A percentile compares a stretch with the other conserved stretches of the same genome.
These are phyloP conservation scores for Lonchura striata DNA, from an alignment of 2,113 vertebrate species.

Conservation along the genomic window DNA sequence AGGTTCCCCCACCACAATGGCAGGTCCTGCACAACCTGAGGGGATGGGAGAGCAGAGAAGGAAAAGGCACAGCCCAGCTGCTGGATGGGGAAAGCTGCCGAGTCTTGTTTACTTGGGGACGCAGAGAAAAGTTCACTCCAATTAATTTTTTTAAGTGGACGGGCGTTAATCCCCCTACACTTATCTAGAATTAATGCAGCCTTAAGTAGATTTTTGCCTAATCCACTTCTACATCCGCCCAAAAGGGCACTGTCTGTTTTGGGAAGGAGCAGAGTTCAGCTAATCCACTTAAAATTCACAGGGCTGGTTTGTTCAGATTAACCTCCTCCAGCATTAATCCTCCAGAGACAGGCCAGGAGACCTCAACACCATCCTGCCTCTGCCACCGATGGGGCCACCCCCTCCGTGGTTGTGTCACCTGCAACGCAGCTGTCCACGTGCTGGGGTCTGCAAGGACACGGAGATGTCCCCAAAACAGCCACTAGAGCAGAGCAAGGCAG, in stretches of 20 bases:
- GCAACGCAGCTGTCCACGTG: accelerated
- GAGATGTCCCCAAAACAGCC: background rate
- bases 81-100: background rate
- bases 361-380: background rate
- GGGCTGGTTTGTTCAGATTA: background rate
- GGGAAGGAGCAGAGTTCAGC: background rate
- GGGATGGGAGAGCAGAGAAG: background rate
- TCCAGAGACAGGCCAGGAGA: background rate
- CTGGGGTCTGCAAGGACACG: accelerated
- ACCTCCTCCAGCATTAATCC: background rate
- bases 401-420: accelerated
- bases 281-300: slow-evolving; percentile 32
- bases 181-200: background rate
- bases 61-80: background rate
- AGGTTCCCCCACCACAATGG: background rate
- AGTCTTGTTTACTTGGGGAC: background rate
- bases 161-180: background rate
- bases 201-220: slow-evolving; percentile 45
- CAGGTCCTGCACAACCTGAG: accelerated
- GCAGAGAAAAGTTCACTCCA: background rate
- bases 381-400: background rate
- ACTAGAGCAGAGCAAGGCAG: accelerated
- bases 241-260: background rate
- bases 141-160: slow-evolving; percentile 44
- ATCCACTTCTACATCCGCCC: background rate